Evolutionary conservation across 2,113 vertebrate species (phyloP).

Genomic region (Microtus ochrogaster): DNA sequence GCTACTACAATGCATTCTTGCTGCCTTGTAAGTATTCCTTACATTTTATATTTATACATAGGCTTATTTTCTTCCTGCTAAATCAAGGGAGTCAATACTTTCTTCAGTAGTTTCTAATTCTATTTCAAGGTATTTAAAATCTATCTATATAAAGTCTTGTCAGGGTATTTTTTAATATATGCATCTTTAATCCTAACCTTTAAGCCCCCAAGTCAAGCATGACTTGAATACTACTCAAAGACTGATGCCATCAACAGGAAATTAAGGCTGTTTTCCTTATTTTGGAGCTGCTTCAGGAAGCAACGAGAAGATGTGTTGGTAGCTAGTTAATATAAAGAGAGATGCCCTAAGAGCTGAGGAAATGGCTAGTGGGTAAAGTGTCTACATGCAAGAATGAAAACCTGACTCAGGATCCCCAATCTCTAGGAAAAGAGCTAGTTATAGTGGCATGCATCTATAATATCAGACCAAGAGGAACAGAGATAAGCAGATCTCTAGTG

Average conservation of each 20-base stretch:
- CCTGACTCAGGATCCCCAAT: neutral
- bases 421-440: no score
- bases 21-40: neutral
- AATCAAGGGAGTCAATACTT: slow-evolving; percentile 23
- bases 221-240: neutral
- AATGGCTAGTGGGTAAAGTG: neutral
- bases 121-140: neutral
- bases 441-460: neutral
- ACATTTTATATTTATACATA: neutral
- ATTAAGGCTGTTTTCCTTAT: neutral
- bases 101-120: slow-evolving; percentile 28
- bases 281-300: neutral
- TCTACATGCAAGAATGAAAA: neutral
- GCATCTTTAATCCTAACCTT: neutral
- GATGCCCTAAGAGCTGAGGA: no score
- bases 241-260: neutral
- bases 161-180: neutral
- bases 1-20: neutral
- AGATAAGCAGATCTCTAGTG: neutral
- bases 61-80: slow-evolving; percentile 27
- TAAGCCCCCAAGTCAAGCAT: neutral
- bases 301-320: neutral
- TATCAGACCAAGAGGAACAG: neutral
- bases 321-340: neutral
- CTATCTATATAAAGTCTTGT: slow-evolving; percentile 8